phyloP scores from a whole-genome alignment of 2,888 invertebrate genomes.

The Morpho deidamia region DNA sequence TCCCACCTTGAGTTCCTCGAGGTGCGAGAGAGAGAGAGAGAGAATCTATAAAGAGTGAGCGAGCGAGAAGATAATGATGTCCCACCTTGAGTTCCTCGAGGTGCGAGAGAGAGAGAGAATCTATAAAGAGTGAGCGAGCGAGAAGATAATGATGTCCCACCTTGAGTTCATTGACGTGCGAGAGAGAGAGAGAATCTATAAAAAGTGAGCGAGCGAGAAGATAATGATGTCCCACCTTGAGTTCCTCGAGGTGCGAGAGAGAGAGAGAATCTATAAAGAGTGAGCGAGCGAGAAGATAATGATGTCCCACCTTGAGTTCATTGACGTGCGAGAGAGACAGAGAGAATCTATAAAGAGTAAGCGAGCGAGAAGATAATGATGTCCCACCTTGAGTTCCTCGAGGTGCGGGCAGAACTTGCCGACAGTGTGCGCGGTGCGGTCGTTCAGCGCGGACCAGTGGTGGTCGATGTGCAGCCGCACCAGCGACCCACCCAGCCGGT shows the following conservation, averaged over 20 bases:
- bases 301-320: constrained; percentile 54
- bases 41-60: too few species aligned
- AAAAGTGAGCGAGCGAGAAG: too few species aligned
- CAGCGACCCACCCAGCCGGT: constrained; percentile 66
- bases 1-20: constrained; percentile 67
- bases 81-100: constrained; percentile 69
- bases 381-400: constrained; percentile 62
- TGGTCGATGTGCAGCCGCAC: constrained; percentile 70
- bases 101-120: too few species aligned
- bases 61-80: too few species aligned
- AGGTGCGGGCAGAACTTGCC: constrained; percentile 78
- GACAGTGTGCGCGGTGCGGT: constrained; percentile 73
- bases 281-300: too few species aligned
- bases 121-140: too few species aligned
- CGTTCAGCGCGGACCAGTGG: constrained; percentile 63
- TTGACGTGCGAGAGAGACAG: constrained; percentile 75
- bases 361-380: too few species aligned
- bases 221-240: constrained; percentile 46
- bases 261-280: too few species aligned
- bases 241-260: constrained; percentile 71
- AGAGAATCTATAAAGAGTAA: too few species aligned
- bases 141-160: constrained; percentile 27
- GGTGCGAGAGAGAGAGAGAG: too few species aligned
- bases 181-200: too few species aligned
- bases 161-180: constrained; percentile 70